Evolutionary conservation across 2,888 invertebrate genomes (phyloP), one percentile per base, ranked within the genome.

Genomic region (Sinopyrophorus schimmeli): DNA sequence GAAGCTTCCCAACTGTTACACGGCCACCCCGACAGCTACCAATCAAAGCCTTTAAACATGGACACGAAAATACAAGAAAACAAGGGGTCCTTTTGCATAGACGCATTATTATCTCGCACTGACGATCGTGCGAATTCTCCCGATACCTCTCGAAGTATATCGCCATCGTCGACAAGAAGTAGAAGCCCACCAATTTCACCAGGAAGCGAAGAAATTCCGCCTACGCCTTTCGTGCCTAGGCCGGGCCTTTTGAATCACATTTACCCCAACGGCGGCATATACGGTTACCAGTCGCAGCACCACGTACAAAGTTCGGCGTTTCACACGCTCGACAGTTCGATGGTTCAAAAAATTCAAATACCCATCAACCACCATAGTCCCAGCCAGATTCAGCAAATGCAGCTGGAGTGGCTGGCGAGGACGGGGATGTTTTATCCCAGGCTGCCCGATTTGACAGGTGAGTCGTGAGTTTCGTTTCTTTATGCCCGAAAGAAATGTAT

Each of bases 341-440:
- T 77, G 66, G 74, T 77, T 61, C 77, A 77, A 62, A 77, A 76
- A 60, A 74, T 76, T 52, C 73, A 72, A 42, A 68, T 75, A 21
- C 72, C 73, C 2, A 69, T 75, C 18, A 72, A 69, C 49, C 70
- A 68, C 50, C 69, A 70, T 50, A 63, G 61, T 37, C 69, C 67
- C 43, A 77, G 74, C 47, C 86, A 86, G 42, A 78, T 87, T 21
- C 88, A 88, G 62, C 87, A 88, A 63, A 84, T 88, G 77, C 89
- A 89, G 72, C 78, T 92, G 55, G 94, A 94, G 72, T 93, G 93
- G 87, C 77, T 94, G 54, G 92, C 94, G 3, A 81, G 93, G 61
- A 89, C 92, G 2, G 93, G 93, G 14, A 92, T 94, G 90, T 83
- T 93, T 59, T 93, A 93, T 68, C 92, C 92, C 26, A 78, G 93